Conservation (phyloP, 2,113 vertebrate genomes). For the Prietella phreatophila region DNA sequence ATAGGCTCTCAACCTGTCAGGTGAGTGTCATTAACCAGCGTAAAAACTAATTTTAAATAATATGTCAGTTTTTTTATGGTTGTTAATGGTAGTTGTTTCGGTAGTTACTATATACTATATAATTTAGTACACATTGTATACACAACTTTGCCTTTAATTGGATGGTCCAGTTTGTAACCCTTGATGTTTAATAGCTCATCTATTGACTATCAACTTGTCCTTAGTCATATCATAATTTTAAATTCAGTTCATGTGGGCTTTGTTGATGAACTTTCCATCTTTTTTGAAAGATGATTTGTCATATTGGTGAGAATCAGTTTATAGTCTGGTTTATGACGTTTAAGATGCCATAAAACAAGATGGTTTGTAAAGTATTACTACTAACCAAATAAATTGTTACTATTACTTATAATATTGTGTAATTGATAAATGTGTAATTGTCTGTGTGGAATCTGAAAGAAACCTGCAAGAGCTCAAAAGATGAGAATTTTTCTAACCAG, state of each 20-base stretch:
- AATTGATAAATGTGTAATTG: not conserved
- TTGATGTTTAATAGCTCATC: not conserved
- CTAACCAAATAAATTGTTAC: not conserved
- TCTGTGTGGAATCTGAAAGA: constrained; percentile 15
- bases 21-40: not conserved
- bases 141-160: not conserved
- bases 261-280: not conserved
- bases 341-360: no score
- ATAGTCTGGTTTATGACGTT: not conserved
- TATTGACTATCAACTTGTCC: not conserved
- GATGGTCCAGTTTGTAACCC: not conserved
- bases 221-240: not conserved
- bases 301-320: not conserved
- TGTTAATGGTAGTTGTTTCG: not conserved
- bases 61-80: not conserved
- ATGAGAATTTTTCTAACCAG: not conserved
- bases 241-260: not conserved
- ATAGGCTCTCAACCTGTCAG: no score
- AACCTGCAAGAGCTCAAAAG: constrained; percentile 1
- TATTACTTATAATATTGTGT: not conserved
- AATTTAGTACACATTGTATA: not conserved
- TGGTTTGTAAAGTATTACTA: not conserved
- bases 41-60: not conserved
- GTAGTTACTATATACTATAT: not conserved
- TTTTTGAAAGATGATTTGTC: not conserved